Base-by-base conservation (phyloP, 2,888 invertebrate species). In the Acleris literana region DNA sequence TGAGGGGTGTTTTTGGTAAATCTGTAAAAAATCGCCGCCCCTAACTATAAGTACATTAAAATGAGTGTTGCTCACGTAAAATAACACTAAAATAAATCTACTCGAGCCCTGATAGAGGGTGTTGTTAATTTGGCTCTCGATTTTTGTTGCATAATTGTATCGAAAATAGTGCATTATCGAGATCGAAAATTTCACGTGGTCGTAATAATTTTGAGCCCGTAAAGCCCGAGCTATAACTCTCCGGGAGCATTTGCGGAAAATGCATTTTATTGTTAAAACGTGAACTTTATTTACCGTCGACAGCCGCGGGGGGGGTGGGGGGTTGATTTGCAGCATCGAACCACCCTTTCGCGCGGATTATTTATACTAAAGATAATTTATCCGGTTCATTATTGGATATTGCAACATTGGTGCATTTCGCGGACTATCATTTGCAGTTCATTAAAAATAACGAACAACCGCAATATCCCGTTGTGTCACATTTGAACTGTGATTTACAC, bases 211-310 rank as follows among this genome's bases (percentile, higher is more conserved):
- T 92, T 92, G 91, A 92, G 90, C 92, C 92, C 92, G 89, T 92
- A 92, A 92, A 92, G 89, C 90, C 82, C 80, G 85, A 76, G 85
- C 86, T 86, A 92, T 92, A 92, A 92, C 89, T 92, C 91, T 90
- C 85, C 76, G 86, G 88, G 82, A 90, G 90, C 92, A 92, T 92
- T 92, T 92, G 92, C 91, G 92, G 92, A 92, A 92, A 92, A 92
- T 92, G 91, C 92, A 92, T 92, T 92, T 92, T 92, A 92, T 92
- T 92, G 92, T 92, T 92, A 92, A 92, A 92, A 92, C 92, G 92
- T 92, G 92, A 92, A 92, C 92, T 92, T 92, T 92, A 92, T 92
- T 92, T 92, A 92, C 92, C 84, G 90, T 81, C 88, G 90, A 92
- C 92, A 89, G 87, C 82, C 83, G 82, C 83, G 84, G 87, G 85